A percentile compares a stretch with the other conserved stretches of the same genome.
These are phyloP conservation scores for Lagodon rhomboides DNA, from an alignment of 2,797 vertebrate genomes.

Conservation along the genomic window DNA sequence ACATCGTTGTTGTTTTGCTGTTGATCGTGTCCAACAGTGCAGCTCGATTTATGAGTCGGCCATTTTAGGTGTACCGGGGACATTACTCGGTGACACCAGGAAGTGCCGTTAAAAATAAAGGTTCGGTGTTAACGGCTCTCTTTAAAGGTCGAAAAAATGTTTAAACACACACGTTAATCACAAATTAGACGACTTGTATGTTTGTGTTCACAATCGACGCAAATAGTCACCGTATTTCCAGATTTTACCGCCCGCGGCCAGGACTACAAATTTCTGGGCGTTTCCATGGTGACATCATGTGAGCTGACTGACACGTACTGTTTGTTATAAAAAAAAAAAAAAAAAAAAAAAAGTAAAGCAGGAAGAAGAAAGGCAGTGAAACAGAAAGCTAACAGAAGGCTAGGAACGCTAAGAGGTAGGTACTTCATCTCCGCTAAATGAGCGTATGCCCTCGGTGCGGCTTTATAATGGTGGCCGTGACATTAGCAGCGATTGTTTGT, in stretches of 20 bases:
- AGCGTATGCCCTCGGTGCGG: rapidly evolving
- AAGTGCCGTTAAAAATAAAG: constrained; percentile 13
- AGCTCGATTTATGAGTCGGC: constrained; percentile 49
- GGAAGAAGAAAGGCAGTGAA: constrained; percentile 45
- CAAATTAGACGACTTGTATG: rapidly evolving
- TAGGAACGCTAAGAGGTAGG: constrained; percentile 21
- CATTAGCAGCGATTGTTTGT: neutral
- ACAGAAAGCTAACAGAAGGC: constrained; percentile 5
- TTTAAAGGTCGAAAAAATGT: rapidly evolving
- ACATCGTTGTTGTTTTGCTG: neutral
- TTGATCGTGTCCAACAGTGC: neutral
- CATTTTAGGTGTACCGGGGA: constrained; percentile 78
- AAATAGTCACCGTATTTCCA: neutral
- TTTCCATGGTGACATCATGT: constrained; percentile 75
- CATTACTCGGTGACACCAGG: constrained; percentile 52
- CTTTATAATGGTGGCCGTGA: neutral
- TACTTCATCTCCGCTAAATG: rapidly evolving
- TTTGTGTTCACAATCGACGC: too few relatives aligned
- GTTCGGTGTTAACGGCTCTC: rapidly evolving
- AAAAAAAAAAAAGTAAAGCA: constrained; percentile 41
- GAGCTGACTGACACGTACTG: constrained; percentile 75
- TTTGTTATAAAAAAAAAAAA: constrained; percentile 49
- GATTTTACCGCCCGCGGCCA: neutral
- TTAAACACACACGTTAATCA: neutral
- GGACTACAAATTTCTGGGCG: constrained; percentile 66